A percentile compares a stretch with the other conserved stretches of the same genome.
These are phyloP conservation scores for Oscheius sp. DNA, from an alignment of 2,888 invertebrate species.

Conservation along the genomic window DNA sequence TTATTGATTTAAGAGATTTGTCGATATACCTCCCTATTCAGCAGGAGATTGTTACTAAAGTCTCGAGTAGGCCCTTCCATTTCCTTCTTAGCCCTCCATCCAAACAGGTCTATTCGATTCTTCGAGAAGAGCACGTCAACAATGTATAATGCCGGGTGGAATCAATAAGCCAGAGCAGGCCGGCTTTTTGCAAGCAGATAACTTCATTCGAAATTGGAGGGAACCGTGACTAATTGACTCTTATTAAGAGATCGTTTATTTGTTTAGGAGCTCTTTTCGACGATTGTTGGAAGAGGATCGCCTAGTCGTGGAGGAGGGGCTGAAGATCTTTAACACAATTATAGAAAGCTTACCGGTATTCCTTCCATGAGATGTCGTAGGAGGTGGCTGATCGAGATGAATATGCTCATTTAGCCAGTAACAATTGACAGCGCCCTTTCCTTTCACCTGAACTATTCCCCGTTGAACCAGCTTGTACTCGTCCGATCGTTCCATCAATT, in stretches of 20 bases:
- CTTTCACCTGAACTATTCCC: slow-evolving; percentile 68
- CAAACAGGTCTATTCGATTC: slow-evolving; percentile 14
- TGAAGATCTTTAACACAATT: not conserved
- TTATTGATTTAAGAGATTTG: too few species aligned
- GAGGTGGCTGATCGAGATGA: slow-evolving; percentile 24
- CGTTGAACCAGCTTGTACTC: slow-evolving; percentile 60
- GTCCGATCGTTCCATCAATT: slow-evolving; percentile 48
- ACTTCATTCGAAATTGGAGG: slow-evolving; percentile 15
- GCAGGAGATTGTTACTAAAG: too few species aligned
- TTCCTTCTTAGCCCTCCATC: too few species aligned
- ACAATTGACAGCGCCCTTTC: slow-evolving; percentile 68
- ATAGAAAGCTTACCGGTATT: not conserved
- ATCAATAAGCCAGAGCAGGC: slow-evolving; percentile 28
- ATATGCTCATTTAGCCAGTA: slow-evolving; percentile 65
- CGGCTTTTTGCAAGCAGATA: slow-evolving; percentile 23
- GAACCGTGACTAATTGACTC: not conserved
- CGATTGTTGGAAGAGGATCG: not conserved
- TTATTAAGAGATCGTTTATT: not conserved
- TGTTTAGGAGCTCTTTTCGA: slow-evolving; percentile 4
- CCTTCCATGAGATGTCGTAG: slow-evolving; percentile 10
- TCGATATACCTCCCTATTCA: too few species aligned
- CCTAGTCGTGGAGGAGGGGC: slow-evolving; percentile 11
- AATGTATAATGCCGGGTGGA: slow-evolving; percentile 29
- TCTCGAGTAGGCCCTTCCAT: too few species aligned
- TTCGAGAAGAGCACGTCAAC: slow-evolving; percentile 29